These are phyloP conservation scores for Pseudochaenichthys georgianus DNA, from an alignment of 2,797 vertebrate species.

Conservation along the genomic window DNA sequence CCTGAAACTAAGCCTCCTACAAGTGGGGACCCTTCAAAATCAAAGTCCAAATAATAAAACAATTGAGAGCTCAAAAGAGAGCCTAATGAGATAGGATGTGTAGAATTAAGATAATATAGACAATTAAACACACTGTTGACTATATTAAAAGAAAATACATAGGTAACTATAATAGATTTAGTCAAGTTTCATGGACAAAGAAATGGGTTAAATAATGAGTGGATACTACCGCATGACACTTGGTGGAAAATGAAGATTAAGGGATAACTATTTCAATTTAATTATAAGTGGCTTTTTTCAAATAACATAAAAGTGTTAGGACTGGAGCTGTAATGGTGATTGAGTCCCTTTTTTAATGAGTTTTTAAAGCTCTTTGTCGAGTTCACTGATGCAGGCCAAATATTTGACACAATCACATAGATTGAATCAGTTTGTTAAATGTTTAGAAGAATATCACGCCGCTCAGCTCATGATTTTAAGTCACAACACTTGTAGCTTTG, in stretches of 20 bases:
- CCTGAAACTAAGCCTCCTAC: too few species aligned
- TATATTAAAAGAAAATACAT: neutral
- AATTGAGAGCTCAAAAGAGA: neutral
- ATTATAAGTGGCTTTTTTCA: neutral
- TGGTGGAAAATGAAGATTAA: neutral
- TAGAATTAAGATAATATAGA: too few species aligned
- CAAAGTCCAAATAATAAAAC: slow-evolving; percentile 4
- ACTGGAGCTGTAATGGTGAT: neutral
- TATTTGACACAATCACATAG: neutral
- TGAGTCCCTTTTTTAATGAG: neutral
- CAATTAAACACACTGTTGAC: neutral
- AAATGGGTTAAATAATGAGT: neutral
- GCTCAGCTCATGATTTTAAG: neutral
- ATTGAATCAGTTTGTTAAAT: slow-evolving; percentile 1
- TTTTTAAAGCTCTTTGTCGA: neutral
- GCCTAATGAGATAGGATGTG: neutral
- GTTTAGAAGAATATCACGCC: neutral
- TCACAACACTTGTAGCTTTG: neutral
- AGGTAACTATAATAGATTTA: neutral
- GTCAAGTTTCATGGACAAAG: neutral
- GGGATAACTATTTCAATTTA: neutral
- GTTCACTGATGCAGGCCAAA: too few species aligned
- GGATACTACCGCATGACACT: neutral
- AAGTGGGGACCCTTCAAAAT: slow-evolving; percentile 20
- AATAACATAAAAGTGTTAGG: neutral